Percentiles rank a stretch among this genome's conserved stretches.
These are phyloP conservation scores for Periophthalmus magnuspinnatus DNA, from an alignment of 2,797 vertebrate genomes.

Conservation along the genomic window DNA sequence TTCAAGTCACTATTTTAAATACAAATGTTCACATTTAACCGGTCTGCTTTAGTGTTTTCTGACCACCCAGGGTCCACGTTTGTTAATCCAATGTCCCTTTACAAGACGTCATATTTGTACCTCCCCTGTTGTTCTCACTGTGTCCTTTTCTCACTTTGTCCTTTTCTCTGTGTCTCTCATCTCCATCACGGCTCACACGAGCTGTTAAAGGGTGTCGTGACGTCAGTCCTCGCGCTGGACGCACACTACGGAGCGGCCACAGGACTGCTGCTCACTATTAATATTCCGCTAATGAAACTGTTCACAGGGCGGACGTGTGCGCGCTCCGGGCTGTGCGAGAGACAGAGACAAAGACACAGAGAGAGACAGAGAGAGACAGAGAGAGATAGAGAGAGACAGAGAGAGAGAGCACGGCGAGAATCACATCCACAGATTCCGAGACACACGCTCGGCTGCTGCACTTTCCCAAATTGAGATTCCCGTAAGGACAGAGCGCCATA, in stretches of 20 bases:
- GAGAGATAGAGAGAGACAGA: no score
- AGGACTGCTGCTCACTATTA: constrained; percentile 49
- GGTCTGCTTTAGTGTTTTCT: not conserved
- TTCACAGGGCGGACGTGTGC: constrained; percentile 5
- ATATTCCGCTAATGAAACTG: constrained; percentile 46
- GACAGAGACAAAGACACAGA: no score
- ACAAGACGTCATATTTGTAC: not conserved
- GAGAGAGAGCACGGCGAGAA: not conserved
- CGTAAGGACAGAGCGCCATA: constrained; percentile 22
- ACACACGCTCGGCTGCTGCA: constrained; percentile 43
- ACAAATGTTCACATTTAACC: not conserved
- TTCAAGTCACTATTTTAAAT: not conserved
- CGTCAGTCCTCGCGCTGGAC: constrained; percentile 56
- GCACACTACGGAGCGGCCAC: constrained; percentile 28
- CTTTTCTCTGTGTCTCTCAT: constrained; percentile 10
- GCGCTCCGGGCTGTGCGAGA: constrained; percentile 11
- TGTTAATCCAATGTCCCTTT: not conserved
- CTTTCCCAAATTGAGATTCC: constrained; percentile 57
- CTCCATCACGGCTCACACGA: constrained; percentile 27
- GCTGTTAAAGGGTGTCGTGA: constrained; percentile 56
- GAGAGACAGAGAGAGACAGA: no score
- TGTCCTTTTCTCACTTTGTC: not conserved
- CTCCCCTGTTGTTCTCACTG: no score
- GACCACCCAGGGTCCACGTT: not conserved
- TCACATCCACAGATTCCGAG: constrained; percentile 33